A percentile compares a stretch with the other conserved stretches of the same genome.
phyloP scores from a whole-genome alignment of 2,113 vertebrate genomes.

The Dasyprocta punctata region DNA sequence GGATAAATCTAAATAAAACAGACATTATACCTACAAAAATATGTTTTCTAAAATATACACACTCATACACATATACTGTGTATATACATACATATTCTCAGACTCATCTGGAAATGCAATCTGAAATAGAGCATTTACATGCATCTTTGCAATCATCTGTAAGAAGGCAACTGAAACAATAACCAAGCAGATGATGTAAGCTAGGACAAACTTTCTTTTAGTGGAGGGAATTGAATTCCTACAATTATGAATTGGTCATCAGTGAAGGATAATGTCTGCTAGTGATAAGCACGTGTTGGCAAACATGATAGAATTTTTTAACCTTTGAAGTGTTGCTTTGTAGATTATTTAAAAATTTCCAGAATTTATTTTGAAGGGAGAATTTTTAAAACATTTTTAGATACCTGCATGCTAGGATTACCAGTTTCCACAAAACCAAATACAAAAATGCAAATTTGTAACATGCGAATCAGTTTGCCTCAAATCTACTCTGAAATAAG shows the following conservation, averaged over 20 bases:
- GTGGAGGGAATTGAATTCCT: not conserved
- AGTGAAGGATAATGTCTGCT: slow-evolving; percentile 5
- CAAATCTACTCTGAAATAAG: slow-evolving; percentile 29
- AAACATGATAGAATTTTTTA: slow-evolving; percentile 15
- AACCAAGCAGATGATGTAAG: not conserved
- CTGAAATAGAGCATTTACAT: slow-evolving; percentile 42
- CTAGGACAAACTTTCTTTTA: not conserved
- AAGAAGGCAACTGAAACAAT: not conserved
- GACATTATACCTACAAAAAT: not conserved
- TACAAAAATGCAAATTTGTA: slow-evolving; percentile 26
- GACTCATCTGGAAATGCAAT: slow-evolving; percentile 49
- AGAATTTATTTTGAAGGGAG: not conserved
- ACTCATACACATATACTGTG: not conserved
- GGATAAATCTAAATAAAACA: slow-evolving; percentile 50
- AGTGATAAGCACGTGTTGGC: not conserved
- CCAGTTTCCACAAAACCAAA: slow-evolving; percentile 3
- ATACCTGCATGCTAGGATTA: not conserved
- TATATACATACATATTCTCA: not conserved
- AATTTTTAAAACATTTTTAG: slow-evolving; percentile 27
- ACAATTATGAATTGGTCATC: slow-evolving; percentile 5
- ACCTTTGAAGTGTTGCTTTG: not conserved
- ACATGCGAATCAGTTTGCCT: not conserved
- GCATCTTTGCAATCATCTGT: not conserved
- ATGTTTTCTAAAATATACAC: not conserved
- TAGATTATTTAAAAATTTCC: not conserved